A percentile compares a stretch with the other conserved stretches of the same genome.
Conservation (phyloP, 2,888 invertebrate species). For the Rhagonycha lutea region DNA sequence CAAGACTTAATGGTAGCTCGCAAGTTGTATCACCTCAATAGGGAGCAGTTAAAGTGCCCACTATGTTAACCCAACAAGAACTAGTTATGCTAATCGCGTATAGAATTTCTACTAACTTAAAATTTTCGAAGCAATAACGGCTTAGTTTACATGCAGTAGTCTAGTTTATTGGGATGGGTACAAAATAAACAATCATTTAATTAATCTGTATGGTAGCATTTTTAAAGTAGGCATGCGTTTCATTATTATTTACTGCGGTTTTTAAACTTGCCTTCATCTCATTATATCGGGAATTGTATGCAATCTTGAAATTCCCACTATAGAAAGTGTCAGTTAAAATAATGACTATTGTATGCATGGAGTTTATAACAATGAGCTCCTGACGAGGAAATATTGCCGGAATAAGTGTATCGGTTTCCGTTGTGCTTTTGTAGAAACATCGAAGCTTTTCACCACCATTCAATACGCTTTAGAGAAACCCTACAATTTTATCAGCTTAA, state of each 20-base stretch:
- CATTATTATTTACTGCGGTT: neutral
- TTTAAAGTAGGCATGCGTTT: neutral
- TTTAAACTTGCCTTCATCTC: neutral
- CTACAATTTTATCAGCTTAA: conserved; percentile 14
- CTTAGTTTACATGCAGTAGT: neutral
- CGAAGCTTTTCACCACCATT: conserved; percentile 21
- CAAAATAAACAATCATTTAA: neutral
- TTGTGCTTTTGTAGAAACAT: conserved; percentile 25
- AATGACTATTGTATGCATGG: conserved; percentile 49
- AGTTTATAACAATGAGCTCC: conserved; percentile 44
- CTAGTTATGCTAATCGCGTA: neutral
- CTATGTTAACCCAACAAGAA: neutral
- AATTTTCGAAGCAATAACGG: neutral
- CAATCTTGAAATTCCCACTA: conserved; percentile 8
- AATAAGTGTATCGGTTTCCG: conserved; percentile 42
- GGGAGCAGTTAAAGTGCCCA: neutral
- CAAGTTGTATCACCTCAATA: neutral
- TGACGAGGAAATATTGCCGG: conserved; percentile 45
- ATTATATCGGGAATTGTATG: neutral
- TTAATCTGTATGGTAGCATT: neutral
- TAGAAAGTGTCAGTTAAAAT: conserved; percentile 40
- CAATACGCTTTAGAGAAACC: conserved; percentile 17
- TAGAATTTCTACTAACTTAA: neutral
- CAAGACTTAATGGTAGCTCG: neutral
- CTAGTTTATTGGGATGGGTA: neutral